Base-by-base conservation (phyloP, 2,113 vertebrate genomes). In the Gnathonemus longibarbis region DNA sequence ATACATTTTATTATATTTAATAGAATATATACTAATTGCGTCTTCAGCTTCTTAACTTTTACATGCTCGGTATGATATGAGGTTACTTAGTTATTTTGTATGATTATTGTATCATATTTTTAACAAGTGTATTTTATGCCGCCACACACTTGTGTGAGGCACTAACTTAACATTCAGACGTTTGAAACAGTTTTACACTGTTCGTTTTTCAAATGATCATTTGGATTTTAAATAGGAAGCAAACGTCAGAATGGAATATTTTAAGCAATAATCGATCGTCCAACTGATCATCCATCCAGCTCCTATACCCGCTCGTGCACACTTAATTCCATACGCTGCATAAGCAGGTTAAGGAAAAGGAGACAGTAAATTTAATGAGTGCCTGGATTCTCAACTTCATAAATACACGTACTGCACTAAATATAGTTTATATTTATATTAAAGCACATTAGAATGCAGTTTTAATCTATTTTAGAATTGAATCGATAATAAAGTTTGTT, bases 101-200 rank as follows among this genome's bases (percentile, higher is more conserved):
- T 35, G 27, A 50, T 77, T 80, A 80, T 50, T 19, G 21, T 56
- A 56, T 84, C 46, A 27, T 35, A 24, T 31, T 39, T 80, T 52
- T 39, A 89, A 83, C 70, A 27, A 50, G 27, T 39, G 19, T 50
- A 84, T 89, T 27, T 80, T 53, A 50, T 89, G 88, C 74, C 7
- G 94, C 95, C 95, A 53, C 50, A 53, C 85, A 56, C 24, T 53
- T 53, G 50, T 87, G 49, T 87, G n/a, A 84, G 80, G 45, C 74
- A 50, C 50, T 35, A 56, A 87, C 31, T 87, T 52, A 46, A 10
- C 85, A 53, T 56, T 87, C 15, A 53, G 49, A 87, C 24, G 48
- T 49, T 50, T 49, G 24, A 49, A 49, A n/a, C 85, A 56, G 50
- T 35, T 87, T 87, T 87, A 53, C 85, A 39, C 46, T 85, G 24